Evolutionary conservation across 2,113 vertebrate genomes (phyloP), one percentile per base, ranked within the genome.

Genomic region (Brachyistius frenatus): DNA sequence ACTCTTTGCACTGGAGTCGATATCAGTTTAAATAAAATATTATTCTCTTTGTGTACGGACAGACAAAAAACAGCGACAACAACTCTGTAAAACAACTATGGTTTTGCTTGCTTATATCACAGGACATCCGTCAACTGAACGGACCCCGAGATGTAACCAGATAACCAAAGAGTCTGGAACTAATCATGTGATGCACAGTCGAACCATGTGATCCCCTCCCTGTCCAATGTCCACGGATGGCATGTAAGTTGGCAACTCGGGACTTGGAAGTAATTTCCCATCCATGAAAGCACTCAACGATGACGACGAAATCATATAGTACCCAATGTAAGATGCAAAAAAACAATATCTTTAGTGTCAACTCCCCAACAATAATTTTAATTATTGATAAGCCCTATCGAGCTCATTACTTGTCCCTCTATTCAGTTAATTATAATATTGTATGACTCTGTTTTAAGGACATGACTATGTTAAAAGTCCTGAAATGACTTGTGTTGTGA

Each of bases 171-270:
- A 68, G 13, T 44, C 23, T 4, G 46, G 9, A 76, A 76, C 37
- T 67, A 7, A 80, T 82, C 52, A 83, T 66, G 66, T 66, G 73
- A 79, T 23, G 41, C 10, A 52, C 41, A 30, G 58, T 63, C 39
- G 55, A 23, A 62, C n/a, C 85, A 86, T 77, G 76, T 83, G 80
- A 83, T 61, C 37, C 7, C 5, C 53, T 15, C 36, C 46, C 33
- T 16, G 54, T 63, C 44, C 37, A 85, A 86, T 31, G 72, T 78
- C 57, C 80, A 73, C 52, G 23, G 31, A 44, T 70, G 54, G 32
- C 46, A 57, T 53, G 44, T 46, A 36, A 23, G 23, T 23, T 23
- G 23, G 23, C 23, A 23, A 32, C 15, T 70, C 6, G 6, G 6
- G 11, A 41, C n/a, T 23, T 30, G 0, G 63, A 32, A 50, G 37